Evolutionary conservation across 2,113 vertebrate species (phyloP).

Genomic region (Solenodon paradoxus): DNA sequence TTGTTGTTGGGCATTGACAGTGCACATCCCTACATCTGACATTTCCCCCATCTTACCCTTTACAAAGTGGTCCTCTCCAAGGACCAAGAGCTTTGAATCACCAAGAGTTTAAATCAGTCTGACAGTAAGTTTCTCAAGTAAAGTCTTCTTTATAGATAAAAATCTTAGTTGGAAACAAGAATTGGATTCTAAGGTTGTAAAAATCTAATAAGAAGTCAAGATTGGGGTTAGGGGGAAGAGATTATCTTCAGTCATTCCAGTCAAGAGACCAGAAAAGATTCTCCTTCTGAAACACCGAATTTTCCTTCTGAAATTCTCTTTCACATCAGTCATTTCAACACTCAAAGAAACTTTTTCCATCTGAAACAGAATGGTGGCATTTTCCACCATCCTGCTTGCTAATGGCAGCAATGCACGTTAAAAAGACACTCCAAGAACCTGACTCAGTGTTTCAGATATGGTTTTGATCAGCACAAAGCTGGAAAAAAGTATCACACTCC

Average conservation of each 20-base stretch:
- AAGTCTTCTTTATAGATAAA: not conserved
- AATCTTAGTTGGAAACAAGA: not conserved
- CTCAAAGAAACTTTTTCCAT: not conserved
- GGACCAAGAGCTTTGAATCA: not conserved
- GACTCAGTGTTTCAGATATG: not conserved
- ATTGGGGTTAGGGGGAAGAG: not conserved
- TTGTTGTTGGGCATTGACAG: not conserved
- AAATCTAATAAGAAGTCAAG: not conserved
- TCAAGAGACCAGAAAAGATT: not conserved
- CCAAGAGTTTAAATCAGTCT: not conserved
- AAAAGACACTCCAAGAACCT: not conserved
- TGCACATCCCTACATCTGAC: no score
- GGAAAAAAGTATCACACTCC: not conserved
- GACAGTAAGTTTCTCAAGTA: not conserved
- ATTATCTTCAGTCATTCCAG: not conserved
- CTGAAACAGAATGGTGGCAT: not conserved
- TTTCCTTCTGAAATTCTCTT: not conserved
- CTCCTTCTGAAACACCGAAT: not conserved
- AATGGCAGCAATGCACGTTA: not conserved
- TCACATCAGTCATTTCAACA: not conserved
- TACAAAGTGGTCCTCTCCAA: not conserved
- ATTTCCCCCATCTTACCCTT: not conserved
- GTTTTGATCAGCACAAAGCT: not conserved
- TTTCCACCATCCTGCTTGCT: not conserved
- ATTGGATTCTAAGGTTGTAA: not conserved